Conservation (phyloP, 2,113 vertebrate species). For the Nesoenas mayeri region DNA sequence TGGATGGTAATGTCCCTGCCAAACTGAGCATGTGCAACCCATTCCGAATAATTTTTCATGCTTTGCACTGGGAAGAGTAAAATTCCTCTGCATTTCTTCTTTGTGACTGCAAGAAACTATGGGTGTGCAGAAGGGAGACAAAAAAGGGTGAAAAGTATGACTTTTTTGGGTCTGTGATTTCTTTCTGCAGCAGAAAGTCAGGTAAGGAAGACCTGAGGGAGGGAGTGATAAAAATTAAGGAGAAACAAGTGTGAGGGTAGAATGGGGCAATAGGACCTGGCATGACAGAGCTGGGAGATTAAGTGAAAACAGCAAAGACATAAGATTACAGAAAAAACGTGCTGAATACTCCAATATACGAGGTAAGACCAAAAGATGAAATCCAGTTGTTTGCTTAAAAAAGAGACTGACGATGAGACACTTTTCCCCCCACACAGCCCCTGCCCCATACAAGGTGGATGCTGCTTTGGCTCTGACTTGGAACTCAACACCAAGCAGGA, state of each 20-base stretch:
- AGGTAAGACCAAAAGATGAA: neutral
- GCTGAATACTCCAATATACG: neutral
- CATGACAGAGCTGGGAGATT: neutral
- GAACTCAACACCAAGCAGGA: neutral
- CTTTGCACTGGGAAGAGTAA: neutral
- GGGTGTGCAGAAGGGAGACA: neutral
- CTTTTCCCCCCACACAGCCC: neutral
- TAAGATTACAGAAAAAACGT: neutral
- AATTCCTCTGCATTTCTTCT: neutral
- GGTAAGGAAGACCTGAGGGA: neutral
- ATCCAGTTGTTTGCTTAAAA: neutral
- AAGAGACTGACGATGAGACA: neutral
- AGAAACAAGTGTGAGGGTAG: neutral
- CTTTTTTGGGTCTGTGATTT: neutral
- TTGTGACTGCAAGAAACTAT: neutral
- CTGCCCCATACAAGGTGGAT: neutral
- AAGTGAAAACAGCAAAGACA: neutral
- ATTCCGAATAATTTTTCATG: neutral
- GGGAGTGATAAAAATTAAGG: neutral
- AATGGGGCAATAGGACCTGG: neutral
- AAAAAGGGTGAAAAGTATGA: neutral
- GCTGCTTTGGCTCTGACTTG: neutral
- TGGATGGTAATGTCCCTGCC: neutral
- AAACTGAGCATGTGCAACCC: neutral
- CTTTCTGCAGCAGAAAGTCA: neutral